Evolutionary conservation across 2,797 vertebrate genomes (phyloP).

Genomic region (Coccyzus lansbergi): DNA sequence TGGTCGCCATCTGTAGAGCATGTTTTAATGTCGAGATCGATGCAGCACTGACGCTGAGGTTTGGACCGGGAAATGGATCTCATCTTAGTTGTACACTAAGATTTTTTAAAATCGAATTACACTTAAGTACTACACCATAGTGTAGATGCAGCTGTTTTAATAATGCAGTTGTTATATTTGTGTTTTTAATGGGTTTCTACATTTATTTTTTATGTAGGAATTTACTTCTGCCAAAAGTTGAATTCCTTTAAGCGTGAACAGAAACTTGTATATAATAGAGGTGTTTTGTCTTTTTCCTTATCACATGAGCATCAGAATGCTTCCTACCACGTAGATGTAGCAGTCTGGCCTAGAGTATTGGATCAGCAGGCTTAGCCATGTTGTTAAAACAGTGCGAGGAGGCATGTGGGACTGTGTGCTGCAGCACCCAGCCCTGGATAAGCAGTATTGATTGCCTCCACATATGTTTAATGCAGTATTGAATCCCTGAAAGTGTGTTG

Average conservation of each 20-base stretch:
- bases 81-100: conserved; percentile 34
- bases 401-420: neutral
- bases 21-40: conserved; percentile 27
- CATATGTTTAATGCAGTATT: neutral
- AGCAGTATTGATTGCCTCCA: neutral
- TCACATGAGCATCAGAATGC: neutral
- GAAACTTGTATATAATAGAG: neutral
- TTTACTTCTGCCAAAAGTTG: conserved; percentile 44
- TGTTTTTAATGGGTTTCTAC: conserved; percentile 57
- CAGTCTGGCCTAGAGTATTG: neutral
- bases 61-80: conserved; percentile 37
- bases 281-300: neutral
- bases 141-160: conserved; percentile 61
- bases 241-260: conserved; percentile 13
- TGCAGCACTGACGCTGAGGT: conserved; percentile 48
- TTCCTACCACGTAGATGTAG: neutral
- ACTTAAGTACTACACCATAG: conserved; percentile 62
- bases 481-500: neutral
- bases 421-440: neutral
- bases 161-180: neutral
- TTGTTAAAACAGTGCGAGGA: neutral
- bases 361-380: neutral
- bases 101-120: conserved; percentile 42
- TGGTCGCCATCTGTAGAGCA: conserved; percentile 32
- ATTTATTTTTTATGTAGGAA: conserved; percentile 51